These are phyloP conservation scores for Molossus alvarezi DNA, from an alignment of 2,797 vertebrate species.

Conservation along the genomic window DNA sequence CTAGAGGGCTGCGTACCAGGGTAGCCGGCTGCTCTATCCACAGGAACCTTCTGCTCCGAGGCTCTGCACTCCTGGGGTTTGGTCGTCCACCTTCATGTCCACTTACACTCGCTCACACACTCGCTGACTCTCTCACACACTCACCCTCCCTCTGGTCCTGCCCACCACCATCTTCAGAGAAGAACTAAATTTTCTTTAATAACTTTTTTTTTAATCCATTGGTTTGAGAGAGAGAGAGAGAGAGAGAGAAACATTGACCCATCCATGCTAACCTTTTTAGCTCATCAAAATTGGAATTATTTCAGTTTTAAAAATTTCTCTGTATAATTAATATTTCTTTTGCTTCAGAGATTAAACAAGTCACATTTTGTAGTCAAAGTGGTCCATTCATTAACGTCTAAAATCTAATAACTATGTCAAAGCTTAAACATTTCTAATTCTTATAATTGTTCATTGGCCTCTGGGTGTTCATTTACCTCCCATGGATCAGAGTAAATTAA, in stretches of 20 bases:
- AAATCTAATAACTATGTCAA: slow-evolving; percentile 60
- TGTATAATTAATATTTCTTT: slow-evolving; percentile 45
- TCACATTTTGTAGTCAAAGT: slow-evolving; percentile 18
- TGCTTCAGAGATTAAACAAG: slow-evolving; percentile 58
- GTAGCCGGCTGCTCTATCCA: too few relatives aligned
- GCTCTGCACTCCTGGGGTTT: too few relatives aligned
- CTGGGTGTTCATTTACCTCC: slow-evolving; percentile 53
- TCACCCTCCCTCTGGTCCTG: too few relatives aligned
- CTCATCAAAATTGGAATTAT: slow-evolving; percentile 16
- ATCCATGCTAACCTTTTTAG: neutral
- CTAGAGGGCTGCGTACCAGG: too few relatives aligned
- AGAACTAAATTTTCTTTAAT: slow-evolving; percentile 19
- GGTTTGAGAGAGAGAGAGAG: neutral
- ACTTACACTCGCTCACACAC: too few relatives aligned
- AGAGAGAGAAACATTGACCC: neutral
- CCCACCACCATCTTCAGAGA: too few relatives aligned
- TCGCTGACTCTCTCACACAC: too few relatives aligned
- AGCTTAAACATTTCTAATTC: slow-evolving; percentile 64
- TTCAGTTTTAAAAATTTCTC: neutral
- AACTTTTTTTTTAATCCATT: neutral
- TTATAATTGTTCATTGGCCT: slow-evolving; percentile 58
- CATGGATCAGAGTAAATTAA: slow-evolving; percentile 65
- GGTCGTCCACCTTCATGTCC: too few relatives aligned
- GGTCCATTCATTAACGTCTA: slow-evolving; percentile 57
- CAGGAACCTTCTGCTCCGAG: too few relatives aligned